Evolutionary conservation across 2,113 vertebrate species (phyloP).

Genomic region (Ctenodactylus gundi): DNA sequence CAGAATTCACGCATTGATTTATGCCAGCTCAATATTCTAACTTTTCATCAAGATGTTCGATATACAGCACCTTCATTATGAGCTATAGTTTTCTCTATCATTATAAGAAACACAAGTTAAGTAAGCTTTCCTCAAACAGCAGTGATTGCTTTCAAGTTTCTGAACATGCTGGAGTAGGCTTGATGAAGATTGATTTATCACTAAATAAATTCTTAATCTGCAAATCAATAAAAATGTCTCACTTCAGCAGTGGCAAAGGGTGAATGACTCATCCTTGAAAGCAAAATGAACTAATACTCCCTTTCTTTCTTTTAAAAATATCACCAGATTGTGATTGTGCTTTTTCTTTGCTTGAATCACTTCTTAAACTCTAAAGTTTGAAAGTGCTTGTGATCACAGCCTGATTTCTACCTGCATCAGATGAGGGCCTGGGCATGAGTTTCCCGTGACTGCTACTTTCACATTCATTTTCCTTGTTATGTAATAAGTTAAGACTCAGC

Average conservation of each 20-base stretch:
- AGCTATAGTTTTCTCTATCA: constrained; percentile 78
- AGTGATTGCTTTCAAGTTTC: constrained; percentile 77
- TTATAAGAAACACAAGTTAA: constrained; percentile 80
- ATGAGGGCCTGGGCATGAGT: constrained; percentile 23
- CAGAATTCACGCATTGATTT: constrained; percentile 79
- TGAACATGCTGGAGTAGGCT: constrained; percentile 55
- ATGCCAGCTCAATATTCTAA: constrained; percentile 78
- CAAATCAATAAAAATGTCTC: constrained; percentile 83
- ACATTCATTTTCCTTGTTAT: not conserved
- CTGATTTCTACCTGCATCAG: constrained; percentile 45
- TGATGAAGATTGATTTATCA: constrained; percentile 75
- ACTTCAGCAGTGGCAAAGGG: constrained; percentile 62
- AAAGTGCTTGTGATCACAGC: constrained; percentile 36
- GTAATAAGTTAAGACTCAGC: constrained; percentile 46
- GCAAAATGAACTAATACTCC: constrained; percentile 46
- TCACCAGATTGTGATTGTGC: constrained; percentile 22
- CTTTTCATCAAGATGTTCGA: constrained; percentile 83
- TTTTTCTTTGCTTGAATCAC: constrained; percentile 49
- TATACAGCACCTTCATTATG: constrained; percentile 79
- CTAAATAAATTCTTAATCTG: constrained; percentile 81
- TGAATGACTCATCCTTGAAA: constrained; percentile 77
- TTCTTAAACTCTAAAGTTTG: constrained; percentile 33
- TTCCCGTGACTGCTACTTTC: constrained; percentile 13
- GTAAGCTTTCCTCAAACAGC: constrained; percentile 78
- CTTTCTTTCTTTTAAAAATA: constrained; percentile 58